Percentiles rank a stretch among this genome's conserved stretches.
Evolutionary conservation across 2,888 invertebrate species (phyloP).

Genomic region (Macrosiphum euphorbiae): DNA sequence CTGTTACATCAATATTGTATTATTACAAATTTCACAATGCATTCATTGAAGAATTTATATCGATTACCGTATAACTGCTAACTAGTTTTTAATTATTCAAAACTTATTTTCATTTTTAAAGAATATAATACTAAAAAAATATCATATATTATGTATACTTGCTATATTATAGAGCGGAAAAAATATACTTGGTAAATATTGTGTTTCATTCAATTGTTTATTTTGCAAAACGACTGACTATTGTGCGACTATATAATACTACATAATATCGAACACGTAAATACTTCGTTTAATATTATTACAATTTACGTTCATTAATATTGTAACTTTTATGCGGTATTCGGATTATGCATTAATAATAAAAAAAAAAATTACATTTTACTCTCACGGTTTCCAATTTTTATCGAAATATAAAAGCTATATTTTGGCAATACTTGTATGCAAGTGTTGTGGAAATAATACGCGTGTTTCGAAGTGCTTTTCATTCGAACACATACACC

Average conservation of each 20-base stretch:
- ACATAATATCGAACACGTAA: not conserved
- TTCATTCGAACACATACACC: not conserved
- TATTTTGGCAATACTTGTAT: not conserved
- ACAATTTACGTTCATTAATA: not conserved
- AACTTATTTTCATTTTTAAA: not conserved
- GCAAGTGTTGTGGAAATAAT: not conserved
- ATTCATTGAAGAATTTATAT: not conserved
- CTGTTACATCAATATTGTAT: slow-evolving; percentile 30
- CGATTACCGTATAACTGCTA: not conserved
- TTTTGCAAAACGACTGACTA: not conserved
- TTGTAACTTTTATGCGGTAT: not conserved
- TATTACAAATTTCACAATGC: not conserved
- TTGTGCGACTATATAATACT: not conserved
- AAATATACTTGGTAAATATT: not conserved
- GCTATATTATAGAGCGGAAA: not conserved
- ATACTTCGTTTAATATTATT: not conserved
- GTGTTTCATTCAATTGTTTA: not conserved
- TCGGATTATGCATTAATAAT: not conserved
- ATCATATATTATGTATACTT: not conserved
- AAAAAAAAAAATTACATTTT: not conserved
- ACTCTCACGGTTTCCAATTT: not conserved
- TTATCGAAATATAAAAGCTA: not conserved
- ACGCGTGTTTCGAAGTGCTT: not conserved
- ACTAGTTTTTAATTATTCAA: not conserved
- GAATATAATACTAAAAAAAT: not conserved